Base-by-base conservation (phyloP, 1,140 invertebrate species). In the Zaprionus ornatus region DNA sequence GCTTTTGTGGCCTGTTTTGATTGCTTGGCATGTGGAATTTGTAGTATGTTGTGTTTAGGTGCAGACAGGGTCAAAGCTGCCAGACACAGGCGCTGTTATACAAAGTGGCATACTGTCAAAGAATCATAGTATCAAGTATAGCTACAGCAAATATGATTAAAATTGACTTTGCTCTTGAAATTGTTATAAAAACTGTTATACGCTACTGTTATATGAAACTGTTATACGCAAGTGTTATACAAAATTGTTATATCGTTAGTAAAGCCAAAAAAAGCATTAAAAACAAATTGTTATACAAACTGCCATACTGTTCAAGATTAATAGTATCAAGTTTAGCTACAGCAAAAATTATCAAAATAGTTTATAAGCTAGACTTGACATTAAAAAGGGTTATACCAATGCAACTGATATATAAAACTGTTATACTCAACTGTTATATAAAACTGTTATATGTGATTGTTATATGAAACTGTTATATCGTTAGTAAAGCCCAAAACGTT, bases 1-100 rank as follows among this genome's bases (percentile, higher is more conserved):
- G 66, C 74, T 77, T 65, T 86, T 86, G 74, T 82, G 80, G 77
- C 66, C 66, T 66, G 66, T 59, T 80, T 83, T 80, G 80, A 83
- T 77, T 87, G 73, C 72, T 61, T 77, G 77, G 62, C 19, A 32
- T 40, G 37, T 60, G 54, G 50, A 76, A 75, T 66, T 50, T 56
- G 27, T 32, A 48, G 25, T 77, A 48, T 72, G 45, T 52, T 32
- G 37, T 23, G 37, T 6, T 29, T 32, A 9, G 21, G 35, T 15
- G 25, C 40, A 54, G 70, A 4, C 48, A 45, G n/a, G 40, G 40
- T 3, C 9, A 67, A 55, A 45, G 37, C 37, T 70, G 67, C 27
- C 60, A 54, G 42, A 27, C 37, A 25, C 48, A 74, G 10, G 29
- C 52, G 13, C 21, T 62, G 60, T 32, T 5, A 48, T 32, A 32